Evolutionary conservation across 2,113 vertebrate species (phyloP).

Genomic region (Sprattus sprattus): DNA sequence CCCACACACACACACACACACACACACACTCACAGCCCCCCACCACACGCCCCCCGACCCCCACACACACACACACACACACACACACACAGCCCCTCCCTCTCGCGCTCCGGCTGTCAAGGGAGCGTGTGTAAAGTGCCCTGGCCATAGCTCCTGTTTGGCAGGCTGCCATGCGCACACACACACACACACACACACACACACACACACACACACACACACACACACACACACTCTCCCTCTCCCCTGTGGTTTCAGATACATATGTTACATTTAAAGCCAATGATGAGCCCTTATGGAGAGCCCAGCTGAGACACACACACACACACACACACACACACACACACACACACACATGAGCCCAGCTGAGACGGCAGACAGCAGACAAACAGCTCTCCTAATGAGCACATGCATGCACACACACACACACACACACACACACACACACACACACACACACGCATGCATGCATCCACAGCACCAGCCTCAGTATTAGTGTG

Average conservation of each 20-base stretch:
- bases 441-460: no score
- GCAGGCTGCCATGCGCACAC: background rate
- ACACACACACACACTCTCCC: no score
- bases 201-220: no score
- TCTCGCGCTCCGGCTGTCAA: background rate
- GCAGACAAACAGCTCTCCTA: no score
- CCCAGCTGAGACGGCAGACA: background rate
- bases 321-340: no score
- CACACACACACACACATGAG: no score
- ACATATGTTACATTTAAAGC: conserved; percentile 4
- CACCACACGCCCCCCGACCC: background rate
- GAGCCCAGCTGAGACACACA: background rate
- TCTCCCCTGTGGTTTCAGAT: background rate
- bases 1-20: background rate
- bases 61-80: background rate
- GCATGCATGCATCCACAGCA: no score
- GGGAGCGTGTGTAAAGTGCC: conserved; percentile 1
- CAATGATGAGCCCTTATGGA: background rate
- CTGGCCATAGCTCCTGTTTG: background rate
- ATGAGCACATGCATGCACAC: no score
- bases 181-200: no score
- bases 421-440: no score
- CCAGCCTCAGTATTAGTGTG: no score
- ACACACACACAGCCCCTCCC: background rate
- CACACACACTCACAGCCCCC: background rate